Conservation (phyloP, 2,888 invertebrate genomes). For the Hecatera dysodea region DNA sequence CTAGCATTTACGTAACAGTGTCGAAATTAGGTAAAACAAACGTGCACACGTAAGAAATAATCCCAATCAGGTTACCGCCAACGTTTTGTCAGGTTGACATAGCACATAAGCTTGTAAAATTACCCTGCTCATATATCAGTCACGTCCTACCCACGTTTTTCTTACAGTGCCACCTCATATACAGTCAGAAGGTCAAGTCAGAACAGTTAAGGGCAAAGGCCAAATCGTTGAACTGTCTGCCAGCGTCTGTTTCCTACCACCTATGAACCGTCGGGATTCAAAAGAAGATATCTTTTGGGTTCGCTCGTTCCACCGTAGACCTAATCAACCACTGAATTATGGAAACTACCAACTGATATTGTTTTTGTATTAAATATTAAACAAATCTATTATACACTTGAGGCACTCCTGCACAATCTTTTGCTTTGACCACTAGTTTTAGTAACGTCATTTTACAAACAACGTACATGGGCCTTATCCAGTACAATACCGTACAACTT, state of each 20-base stretch:
- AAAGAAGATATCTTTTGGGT: no score
- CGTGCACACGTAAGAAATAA: conserved; percentile 24
- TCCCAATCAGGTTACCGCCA: conserved; percentile 19
- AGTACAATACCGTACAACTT: background rate
- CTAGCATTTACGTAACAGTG: background rate
- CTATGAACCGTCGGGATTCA: no score
- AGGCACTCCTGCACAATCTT: no score
- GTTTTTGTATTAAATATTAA: no score
- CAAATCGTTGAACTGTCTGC: no score
- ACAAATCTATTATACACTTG: no score
- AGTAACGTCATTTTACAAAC: background rate
- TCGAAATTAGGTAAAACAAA: conserved; percentile 32
- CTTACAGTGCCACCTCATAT: conserved; percentile 15
- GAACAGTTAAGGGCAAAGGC: background rate
- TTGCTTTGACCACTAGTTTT: no score
- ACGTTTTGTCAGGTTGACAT: conserved; percentile 28
- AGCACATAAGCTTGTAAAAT: conserved; percentile 46
- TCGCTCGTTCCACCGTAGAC: no score
- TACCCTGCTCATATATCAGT: conserved; percentile 40
- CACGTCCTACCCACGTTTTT: conserved; percentile 42
- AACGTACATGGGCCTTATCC: background rate
- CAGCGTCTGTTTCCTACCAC: no score
- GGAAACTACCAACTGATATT: no score
- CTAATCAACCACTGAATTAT: no score
- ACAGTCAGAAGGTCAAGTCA: background rate